Conservation (phyloP, 2,797 vertebrate genomes). For the Cyclopterus lumpus region DNA sequence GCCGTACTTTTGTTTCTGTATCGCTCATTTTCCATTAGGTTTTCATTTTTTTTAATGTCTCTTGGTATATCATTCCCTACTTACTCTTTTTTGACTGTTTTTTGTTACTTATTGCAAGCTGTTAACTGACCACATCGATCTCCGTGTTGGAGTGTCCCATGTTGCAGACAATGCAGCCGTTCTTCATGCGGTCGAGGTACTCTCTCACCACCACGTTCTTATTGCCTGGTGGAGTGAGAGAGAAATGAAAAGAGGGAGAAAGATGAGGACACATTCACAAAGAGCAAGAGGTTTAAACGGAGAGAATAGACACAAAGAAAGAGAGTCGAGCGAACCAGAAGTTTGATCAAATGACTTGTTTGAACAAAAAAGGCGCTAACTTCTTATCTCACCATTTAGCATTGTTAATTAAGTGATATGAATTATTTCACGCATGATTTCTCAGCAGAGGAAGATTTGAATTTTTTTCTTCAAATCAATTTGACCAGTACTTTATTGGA, state of each 20-base stretch:
- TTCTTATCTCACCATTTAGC: neutral
- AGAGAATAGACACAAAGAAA: neutral
- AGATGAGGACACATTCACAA: neutral
- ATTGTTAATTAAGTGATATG: slow-evolving; percentile 19
- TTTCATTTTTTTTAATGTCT: neutral
- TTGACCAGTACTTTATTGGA: neutral
- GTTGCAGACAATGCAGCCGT: slow-evolving; percentile 97
- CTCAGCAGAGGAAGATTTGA: slow-evolving; percentile 2
- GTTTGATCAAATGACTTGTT: neutral
- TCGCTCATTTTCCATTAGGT: neutral
- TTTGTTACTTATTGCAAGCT: neutral
- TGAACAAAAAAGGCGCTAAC: neutral
- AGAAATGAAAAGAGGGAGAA: neutral
- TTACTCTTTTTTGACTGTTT: no score
- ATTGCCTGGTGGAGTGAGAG: slow-evolving; percentile 84
- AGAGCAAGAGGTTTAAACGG: neutral
- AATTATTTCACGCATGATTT: neutral
- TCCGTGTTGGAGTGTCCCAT: slow-evolving; percentile 99
- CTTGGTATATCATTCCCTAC: neutral
- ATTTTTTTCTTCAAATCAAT: neutral
- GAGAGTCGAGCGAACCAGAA: neutral
- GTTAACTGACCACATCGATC: slow-evolving; percentile 93
- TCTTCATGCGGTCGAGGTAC: slow-evolving; percentile 97
- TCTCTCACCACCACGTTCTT: slow-evolving; percentile 98
- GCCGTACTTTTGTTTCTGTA: neutral